phyloP scores from a whole-genome alignment of 37 sponge, comb jelly and placozoan species.

The Bolinopsis microptera region DNA sequence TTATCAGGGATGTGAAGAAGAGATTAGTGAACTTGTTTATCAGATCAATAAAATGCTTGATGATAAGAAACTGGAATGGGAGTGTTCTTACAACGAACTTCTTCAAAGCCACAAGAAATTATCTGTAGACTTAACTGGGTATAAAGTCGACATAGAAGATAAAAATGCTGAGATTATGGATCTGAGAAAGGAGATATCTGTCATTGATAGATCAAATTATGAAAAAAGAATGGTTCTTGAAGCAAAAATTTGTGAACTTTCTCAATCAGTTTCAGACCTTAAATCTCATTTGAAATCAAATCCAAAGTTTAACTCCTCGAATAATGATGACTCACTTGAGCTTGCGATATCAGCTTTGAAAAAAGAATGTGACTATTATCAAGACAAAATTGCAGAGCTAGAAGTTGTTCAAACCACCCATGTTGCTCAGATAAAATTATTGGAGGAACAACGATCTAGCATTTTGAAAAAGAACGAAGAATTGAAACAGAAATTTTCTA shows the following conservation, averaged over 20 bases:
- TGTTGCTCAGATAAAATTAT: conserved; percentile 11
- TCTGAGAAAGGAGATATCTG: background rate
- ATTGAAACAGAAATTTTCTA: conserved; percentile 3
- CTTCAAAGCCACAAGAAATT: background rate
- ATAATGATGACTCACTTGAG: background rate
- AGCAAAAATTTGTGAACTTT: conserved; percentile 20
- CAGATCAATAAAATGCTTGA: conserved; percentile 30
- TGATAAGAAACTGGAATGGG: conserved; percentile 44
- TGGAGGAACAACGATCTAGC: conserved; percentile 31
- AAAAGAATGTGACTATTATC: conserved; percentile 22
- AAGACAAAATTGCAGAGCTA: conserved; percentile 56
- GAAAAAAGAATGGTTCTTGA: conserved; percentile 29
- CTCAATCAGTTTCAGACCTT: background rate
- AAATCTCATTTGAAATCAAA: background rate
- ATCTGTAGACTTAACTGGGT: background rate
- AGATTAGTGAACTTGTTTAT: conserved; percentile 63
- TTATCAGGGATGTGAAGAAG: conserved; percentile 62
- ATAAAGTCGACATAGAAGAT: background rate
- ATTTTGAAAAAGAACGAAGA: conserved; percentile 35
- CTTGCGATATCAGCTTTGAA: background rate
- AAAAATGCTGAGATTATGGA: conserved; percentile 39
- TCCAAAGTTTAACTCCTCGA: background rate
- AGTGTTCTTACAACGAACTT: conserved; percentile 15
- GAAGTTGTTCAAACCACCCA: conserved; percentile 32
- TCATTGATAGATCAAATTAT: conserved; percentile 59